These are phyloP conservation scores for Thryonomys swinderianus DNA, from an alignment of 2,113 vertebrate genomes.

Conservation along the genomic window DNA sequence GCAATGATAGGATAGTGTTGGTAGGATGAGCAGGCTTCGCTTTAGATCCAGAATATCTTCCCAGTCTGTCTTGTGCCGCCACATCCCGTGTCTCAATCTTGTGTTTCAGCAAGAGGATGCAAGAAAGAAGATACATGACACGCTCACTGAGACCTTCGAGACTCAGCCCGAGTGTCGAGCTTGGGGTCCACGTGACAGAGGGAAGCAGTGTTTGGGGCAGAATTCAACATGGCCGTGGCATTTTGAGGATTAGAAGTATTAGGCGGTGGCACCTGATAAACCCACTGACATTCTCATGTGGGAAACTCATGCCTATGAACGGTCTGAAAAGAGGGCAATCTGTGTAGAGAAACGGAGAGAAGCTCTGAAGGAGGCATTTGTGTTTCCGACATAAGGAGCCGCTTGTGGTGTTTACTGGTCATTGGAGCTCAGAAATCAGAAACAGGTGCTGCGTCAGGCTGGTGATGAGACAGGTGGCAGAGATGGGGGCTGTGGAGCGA, in stretches of 20 bases:
- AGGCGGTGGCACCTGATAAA: not conserved
- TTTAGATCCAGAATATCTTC: not conserved
- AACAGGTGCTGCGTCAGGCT: not conserved
- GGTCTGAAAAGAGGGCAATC: not conserved
- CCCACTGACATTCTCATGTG: not conserved
- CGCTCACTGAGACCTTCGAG: not conserved
- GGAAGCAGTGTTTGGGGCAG: not conserved
- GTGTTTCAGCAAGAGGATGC: not conserved
- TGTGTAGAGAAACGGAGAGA: not conserved
- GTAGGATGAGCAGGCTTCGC: not conserved
- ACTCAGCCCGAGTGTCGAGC: no score
- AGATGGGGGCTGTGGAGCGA: accelerated
- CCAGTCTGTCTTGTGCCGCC: not conserved
- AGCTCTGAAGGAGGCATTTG: not conserved
- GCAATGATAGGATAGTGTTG: not conserved
- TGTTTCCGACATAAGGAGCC: not conserved
- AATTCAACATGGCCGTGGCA: not conserved
- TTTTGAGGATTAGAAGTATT: not conserved
- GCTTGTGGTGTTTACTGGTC: not conserved
- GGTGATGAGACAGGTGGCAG: not conserved
- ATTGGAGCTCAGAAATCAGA: not conserved
- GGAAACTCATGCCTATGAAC: not conserved
- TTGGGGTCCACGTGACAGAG: not conserved
- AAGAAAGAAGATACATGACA: no score
- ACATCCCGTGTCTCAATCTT: not conserved